Percentiles rank a stretch among this genome's conserved stretches.
These are phyloP conservation scores for Zaprionus vittiger DNA, from an alignment of 1,140 invertebrate genomes.

Conservation along the genomic window DNA sequence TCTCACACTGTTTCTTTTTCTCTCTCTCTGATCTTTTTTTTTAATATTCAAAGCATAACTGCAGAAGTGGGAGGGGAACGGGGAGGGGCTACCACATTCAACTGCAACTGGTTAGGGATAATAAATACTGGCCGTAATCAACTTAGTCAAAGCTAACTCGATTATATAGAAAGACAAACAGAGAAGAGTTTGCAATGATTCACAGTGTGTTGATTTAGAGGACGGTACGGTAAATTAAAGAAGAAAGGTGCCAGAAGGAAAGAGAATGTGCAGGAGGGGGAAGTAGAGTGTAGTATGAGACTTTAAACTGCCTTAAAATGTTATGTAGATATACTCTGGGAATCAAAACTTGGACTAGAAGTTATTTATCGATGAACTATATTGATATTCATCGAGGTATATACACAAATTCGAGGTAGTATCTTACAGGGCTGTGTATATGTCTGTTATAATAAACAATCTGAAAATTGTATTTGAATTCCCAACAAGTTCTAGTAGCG, in stretches of 20 bases:
- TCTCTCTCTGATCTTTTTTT: background rate
- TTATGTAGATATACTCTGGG: no score
- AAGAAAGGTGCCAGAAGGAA: background rate
- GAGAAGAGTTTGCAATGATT: background rate
- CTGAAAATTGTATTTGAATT: no score
- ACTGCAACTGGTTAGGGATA: background rate
- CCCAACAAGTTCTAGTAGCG: no score
- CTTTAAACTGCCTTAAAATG: no score
- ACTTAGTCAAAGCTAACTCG: constrained; percentile 5
- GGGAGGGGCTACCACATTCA: background rate
- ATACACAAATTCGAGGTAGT: no score
- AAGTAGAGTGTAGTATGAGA: no score
- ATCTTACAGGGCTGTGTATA: no score
- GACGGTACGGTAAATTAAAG: background rate
- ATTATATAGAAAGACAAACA: constrained; percentile 1
- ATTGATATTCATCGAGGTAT: no score
- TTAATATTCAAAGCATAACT: constrained; percentile 11
- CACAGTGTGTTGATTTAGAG: background rate
- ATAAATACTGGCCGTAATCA: background rate
- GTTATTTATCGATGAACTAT: no score
- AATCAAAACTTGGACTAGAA: no score
- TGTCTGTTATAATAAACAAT: no score
- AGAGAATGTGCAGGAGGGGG: background rate
- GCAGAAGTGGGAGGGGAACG: background rate
- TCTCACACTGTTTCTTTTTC: background rate